Percentiles rank a stretch among this genome's conserved stretches.
Conservation (phyloP, 2,113 vertebrate genomes). For the Plectropomus leopardus region DNA sequence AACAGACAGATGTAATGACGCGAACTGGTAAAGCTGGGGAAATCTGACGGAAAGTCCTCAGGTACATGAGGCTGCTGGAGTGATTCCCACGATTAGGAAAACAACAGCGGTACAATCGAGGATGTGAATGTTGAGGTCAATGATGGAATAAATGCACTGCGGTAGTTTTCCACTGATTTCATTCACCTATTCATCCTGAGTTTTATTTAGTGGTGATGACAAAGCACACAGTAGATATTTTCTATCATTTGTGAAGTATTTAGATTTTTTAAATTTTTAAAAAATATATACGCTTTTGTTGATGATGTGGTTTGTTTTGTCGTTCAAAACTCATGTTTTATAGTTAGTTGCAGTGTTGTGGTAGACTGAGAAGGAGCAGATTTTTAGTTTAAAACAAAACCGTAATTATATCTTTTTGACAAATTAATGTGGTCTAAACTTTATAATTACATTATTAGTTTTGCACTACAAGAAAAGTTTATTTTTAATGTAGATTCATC, state of each 20-base stretch:
- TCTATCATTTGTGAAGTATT: slow-evolving; percentile 28
- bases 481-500: slow-evolving; percentile 7
- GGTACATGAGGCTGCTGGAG: neutral
- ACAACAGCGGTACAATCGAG: neutral
- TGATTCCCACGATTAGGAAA: neutral
- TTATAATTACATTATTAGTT: neutral
- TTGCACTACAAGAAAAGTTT: slow-evolving; percentile 22
- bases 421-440: neutral
- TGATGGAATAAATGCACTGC: slow-evolving; percentile 50
- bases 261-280: slow-evolving; percentile 2
- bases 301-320: slow-evolving; percentile 30
- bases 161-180: slow-evolving; percentile 47
- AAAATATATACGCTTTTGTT: too few species aligned
- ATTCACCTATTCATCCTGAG: slow-evolving; percentile 30
- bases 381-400: slow-evolving; percentile 3
- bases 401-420: neutral
- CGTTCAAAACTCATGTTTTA: neutral
- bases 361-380: neutral
- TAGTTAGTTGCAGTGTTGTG: slow-evolving; percentile 15
- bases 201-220: slow-evolving; percentile 10
- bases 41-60: slow-evolving; percentile 9
- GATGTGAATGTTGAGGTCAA: slow-evolving; percentile 40
- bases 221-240: slow-evolving; percentile 33
- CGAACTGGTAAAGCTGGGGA: neutral
- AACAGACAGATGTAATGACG: neutral